A percentile compares a stretch with the other conserved stretches of the same genome.
These are phyloP conservation scores for Drosophila neonasuta DNA, from an alignment of 2,888 invertebrate genomes.

Conservation along the genomic window DNA sequence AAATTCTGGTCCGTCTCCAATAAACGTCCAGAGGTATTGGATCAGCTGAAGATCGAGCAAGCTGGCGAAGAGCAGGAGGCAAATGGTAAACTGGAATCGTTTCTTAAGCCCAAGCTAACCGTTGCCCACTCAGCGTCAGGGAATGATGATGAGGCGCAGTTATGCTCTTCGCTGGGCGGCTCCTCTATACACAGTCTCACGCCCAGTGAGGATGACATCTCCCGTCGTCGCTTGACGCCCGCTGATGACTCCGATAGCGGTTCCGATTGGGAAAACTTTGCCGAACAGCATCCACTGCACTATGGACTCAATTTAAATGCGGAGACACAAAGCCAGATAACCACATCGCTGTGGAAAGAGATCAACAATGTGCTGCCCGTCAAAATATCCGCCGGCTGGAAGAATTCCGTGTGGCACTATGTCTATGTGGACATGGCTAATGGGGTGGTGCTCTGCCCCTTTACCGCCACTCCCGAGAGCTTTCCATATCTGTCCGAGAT, in stretches of 20 bases:
- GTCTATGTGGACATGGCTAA: conserved; percentile 76
- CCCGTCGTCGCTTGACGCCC: conserved; percentile 66
- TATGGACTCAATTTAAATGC: conserved; percentile 67
- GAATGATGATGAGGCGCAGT: conserved; percentile 73
- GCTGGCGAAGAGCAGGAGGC: conserved; percentile 55
- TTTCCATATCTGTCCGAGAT: conserved; percentile 88
- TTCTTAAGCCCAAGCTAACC: conserved; percentile 66
- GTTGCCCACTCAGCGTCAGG: conserved; percentile 59
- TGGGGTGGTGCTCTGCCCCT: conserved; percentile 69
- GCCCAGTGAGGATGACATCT: conserved; percentile 79
- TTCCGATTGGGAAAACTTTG: conserved; percentile 88
- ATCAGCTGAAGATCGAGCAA: conserved; percentile 50
- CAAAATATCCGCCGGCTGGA: conserved; percentile 80
- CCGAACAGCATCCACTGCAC: conserved; percentile 74
- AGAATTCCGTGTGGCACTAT: conserved; percentile 76
- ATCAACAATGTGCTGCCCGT: conserved; percentile 82
- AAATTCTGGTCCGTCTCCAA: conserved; percentile 86
- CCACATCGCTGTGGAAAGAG: conserved; percentile 88
- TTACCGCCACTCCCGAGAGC: conserved; percentile 77
- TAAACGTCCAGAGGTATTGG: conserved; percentile 83
- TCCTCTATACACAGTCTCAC: conserved; percentile 79
- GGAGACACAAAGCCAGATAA: conserved; percentile 84
- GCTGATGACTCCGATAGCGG: conserved; percentile 83
- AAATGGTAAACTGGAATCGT: conserved; percentile 63
- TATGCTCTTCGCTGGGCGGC: conserved; percentile 77